These are phyloP conservation scores for Limulus polyphemus DNA, from an alignment of 2,888 invertebrate genomes.

Conservation along the genomic window DNA sequence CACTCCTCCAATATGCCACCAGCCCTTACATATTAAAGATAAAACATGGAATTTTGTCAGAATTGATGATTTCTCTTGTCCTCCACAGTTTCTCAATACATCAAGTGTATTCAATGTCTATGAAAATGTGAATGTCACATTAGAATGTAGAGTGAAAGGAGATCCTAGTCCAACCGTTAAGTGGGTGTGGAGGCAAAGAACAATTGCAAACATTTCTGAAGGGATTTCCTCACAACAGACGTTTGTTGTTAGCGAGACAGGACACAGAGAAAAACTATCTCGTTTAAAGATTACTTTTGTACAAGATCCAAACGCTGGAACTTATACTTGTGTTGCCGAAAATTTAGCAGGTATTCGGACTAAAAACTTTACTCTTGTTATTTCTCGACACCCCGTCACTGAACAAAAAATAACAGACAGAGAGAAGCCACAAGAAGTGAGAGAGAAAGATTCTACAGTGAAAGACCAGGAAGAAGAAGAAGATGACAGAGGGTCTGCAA, in stretches of 20 bases:
- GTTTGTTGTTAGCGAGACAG: constrained; percentile 16
- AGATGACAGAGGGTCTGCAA: background rate
- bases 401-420: constrained; percentile 20
- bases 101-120: constrained; percentile 23
- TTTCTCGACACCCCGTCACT: constrained; percentile 20
- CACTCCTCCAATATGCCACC: constrained; percentile 20
- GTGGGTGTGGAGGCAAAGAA: constrained; percentile 21
- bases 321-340: constrained; percentile 19
- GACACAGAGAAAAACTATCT: constrained; percentile 15
- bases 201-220: constrained; percentile 20
- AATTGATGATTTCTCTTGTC: constrained; percentile 21
- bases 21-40: constrained; percentile 15
- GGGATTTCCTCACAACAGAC: constrained; percentile 21
- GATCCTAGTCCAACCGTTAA: constrained; percentile 22
- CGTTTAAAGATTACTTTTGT: constrained; percentile 19
- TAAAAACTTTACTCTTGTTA: constrained; percentile 21
- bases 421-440: constrained; percentile 23
- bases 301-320: constrained; percentile 22
- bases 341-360: constrained; percentile 19
- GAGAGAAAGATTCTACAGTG: constrained; percentile 18
- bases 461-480: background rate
- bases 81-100: constrained; percentile 21
- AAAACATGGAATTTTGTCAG: constrained; percentile 20
- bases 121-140: constrained; percentile 21
- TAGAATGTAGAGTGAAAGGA: constrained; percentile 22